phyloP scores from a whole-genome alignment of 1,140 invertebrate species.

The Oryctes rhinoceros region DNA sequence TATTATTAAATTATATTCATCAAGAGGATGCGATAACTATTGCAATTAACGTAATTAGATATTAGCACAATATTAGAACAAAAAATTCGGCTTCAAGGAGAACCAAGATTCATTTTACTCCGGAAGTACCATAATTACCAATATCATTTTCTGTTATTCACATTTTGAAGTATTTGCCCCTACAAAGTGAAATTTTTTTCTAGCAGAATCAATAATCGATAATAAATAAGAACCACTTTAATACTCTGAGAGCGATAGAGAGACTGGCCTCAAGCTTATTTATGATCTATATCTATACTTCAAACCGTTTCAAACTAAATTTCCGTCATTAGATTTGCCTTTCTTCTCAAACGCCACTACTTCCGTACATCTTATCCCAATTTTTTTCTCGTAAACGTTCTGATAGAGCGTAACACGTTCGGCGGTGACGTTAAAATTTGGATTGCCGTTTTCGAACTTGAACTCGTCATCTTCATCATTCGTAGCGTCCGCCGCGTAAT shows the following conservation, averaged over 20 bases:
- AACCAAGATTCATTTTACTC: too few species aligned
- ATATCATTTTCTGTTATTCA: slow-evolving; percentile 9
- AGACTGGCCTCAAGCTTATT: slow-evolving; percentile 21
- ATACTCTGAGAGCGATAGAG: neutral
- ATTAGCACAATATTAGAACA: too few species aligned
- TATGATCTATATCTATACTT: neutral
- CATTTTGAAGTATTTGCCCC: neutral
- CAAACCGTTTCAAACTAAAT: neutral
- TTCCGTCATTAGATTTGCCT: neutral
- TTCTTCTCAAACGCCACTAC: slow-evolving; percentile 17
- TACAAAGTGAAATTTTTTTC: neutral
- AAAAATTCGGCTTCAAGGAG: too few species aligned
- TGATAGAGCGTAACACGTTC: slow-evolving; percentile 21
- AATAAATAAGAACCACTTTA: slow-evolving; percentile 25
- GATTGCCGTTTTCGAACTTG: slow-evolving; percentile 37
- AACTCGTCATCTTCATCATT: neutral
- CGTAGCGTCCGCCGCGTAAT: neutral
- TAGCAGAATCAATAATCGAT: neutral
- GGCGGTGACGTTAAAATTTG: slow-evolving; percentile 25
- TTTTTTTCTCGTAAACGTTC: slow-evolving; percentile 11
- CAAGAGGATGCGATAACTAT: too few species aligned
- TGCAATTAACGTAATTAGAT: too few species aligned
- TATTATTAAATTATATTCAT: too few species aligned
- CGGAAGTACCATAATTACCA: neutral
- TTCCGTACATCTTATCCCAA: neutral